Evolutionary conservation across 2,888 invertebrate species (phyloP).

Genomic region (Megalurothrips usitatus): DNA sequence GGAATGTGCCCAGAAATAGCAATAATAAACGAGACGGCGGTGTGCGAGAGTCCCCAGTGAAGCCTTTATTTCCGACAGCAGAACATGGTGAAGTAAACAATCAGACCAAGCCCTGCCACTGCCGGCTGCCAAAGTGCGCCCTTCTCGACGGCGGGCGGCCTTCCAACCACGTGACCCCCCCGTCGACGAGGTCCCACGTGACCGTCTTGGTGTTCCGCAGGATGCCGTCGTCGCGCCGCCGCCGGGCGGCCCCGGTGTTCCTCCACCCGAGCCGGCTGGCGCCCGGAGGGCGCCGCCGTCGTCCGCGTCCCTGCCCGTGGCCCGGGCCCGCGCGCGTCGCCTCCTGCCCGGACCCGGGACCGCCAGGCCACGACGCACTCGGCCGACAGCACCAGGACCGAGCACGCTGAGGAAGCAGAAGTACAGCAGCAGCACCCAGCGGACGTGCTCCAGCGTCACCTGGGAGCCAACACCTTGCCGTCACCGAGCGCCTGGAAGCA

Average conservation of each 20-base stretch:
- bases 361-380: neutral
- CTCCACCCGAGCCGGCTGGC: neutral
- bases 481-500: too few species aligned
- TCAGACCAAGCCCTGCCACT: too few species aligned
- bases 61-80: too few species aligned
- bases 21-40: too few species aligned
- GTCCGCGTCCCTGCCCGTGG: neutral
- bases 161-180: neutral
- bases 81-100: too few species aligned
- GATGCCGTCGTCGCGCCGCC: neutral
- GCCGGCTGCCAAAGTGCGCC: too few species aligned
- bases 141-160: neutral
- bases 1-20: too few species aligned
- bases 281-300: neutral
- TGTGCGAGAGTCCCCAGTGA: too few species aligned
- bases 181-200: neutral
- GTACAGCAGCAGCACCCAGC: neutral
- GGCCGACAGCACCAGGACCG: constrained; percentile 1
- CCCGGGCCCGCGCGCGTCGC: too few species aligned
- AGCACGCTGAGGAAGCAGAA: neutral
- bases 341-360: neutral
- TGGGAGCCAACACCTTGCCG: too few species aligned
- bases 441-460: constrained; percentile 9
- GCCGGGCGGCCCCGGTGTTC: neutral
- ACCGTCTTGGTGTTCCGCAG: neutral